Evolutionary conservation across 2,888 invertebrate genomes (phyloP).

Genomic region (Nycteola revayana): DNA sequence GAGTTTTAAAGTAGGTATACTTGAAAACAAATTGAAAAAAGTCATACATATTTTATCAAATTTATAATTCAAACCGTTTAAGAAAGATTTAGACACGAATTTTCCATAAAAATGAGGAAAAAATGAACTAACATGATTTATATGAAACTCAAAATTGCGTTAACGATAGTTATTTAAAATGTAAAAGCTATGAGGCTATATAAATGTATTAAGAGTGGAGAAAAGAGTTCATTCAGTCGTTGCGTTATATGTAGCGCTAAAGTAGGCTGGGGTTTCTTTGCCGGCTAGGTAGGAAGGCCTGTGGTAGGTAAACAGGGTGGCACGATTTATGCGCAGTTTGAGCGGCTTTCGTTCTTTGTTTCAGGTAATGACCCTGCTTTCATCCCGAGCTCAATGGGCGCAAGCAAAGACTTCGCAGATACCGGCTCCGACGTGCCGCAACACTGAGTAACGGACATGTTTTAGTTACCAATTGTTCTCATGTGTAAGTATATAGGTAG

Average conservation of each 20-base stretch:
- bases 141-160: conserved; percentile 10
- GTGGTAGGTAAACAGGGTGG: conserved; percentile 71
- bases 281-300: conserved; percentile 63
- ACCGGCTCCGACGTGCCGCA: conserved; percentile 43
- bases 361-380: conserved; percentile 80
- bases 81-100: conserved; percentile 20
- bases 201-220: conserved; percentile 48
- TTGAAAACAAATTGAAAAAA: conserved; percentile 34
- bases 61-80: conserved; percentile 35
- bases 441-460: conserved; percentile 33
- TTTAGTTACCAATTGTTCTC: conserved; percentile 24
- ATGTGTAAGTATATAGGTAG: neutral
- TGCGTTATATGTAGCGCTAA: conserved; percentile 39
- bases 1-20: conserved; percentile 30
- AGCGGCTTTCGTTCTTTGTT: conserved; percentile 77
- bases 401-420: conserved; percentile 65
- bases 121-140: no score
- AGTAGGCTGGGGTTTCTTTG: conserved; percentile 75
- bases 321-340: conserved; percentile 77
- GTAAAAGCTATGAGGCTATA: conserved; percentile 23
- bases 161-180: conserved; percentile 6
- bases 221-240: conserved; percentile 59
- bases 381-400: conserved; percentile 72
- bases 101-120: conserved; percentile 20
- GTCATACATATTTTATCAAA: conserved; percentile 26